Evolutionary conservation across 2,113 vertebrate species (phyloP), one percentile per base, ranked within the genome.

Genomic region (Lycocorax pyrrhopterus): DNA sequence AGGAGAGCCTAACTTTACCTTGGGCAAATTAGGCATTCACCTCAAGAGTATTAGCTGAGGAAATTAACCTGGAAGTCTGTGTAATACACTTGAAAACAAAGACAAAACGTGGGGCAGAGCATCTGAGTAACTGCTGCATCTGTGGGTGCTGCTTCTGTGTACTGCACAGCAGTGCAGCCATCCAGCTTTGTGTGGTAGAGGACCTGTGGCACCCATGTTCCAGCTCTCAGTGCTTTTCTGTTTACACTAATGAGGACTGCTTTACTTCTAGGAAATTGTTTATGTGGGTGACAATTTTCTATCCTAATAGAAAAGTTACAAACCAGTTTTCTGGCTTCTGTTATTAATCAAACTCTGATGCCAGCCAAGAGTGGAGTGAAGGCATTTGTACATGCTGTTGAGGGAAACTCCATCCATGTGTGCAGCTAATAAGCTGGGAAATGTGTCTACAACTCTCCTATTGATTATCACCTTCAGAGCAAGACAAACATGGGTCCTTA

Each of bases 391-490:
- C 84, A 4, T 37, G 69, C 72, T 96, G 6, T 91, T 97, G 95
- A 95, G 90, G 94, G 95, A 90, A 97, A 88, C 83, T 95, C 79
- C 87, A 95, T 95, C 88, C 95, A 55, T 59, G 90, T 94, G 51
- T 95, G 84, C 89, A 90, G 86, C 82, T 97, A 95, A 91, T 95
- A 95, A 97, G 90, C 39, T 55, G 80, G 84, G 87, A 97, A 94
- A 91, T 41, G 83, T 93, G 73, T 64, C 91, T 89, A 67, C 63
- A 83, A 91, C 73, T 93, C 49, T 90, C n/a, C 75, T 97, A 95
- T 97, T 91, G 97, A 97, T 97, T 97, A 87, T 92, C 66, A 97
- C 69, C 88, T 90, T 82, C 89, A 16, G 32, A 95, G 83, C 85
- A 97, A 96, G 80, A 74, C 89, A 96, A 95, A 94, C 89, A 67